Percentiles rank a stretch among this genome's conserved stretches.
phyloP scores from a whole-genome alignment of 2,113 vertebrate species.

The Mus spicilegus region DNA sequence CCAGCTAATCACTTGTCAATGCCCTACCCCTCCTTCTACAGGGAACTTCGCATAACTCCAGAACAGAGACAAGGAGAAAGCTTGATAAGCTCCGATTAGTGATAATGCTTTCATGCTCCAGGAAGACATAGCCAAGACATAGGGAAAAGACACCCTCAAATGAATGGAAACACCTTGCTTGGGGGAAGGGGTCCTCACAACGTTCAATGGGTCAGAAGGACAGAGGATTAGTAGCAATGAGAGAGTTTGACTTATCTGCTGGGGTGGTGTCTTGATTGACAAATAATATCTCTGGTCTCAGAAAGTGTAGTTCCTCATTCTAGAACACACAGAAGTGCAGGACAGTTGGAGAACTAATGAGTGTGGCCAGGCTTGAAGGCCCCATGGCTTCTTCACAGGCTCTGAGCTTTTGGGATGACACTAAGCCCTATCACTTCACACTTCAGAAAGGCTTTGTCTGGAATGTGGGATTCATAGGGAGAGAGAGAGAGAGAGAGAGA shows the following conservation, averaged over 20 bases:
- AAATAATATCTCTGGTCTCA: constrained; percentile 72
- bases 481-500: background rate
- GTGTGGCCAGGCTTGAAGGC: constrained; percentile 39
- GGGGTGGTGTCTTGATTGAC: background rate
- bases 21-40: background rate
- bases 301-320: constrained; percentile 11
- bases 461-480: accelerated
- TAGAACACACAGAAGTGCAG: constrained; percentile 75
- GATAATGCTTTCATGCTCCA: constrained; percentile 47
- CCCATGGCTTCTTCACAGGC: background rate
- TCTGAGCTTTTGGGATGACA: accelerated
- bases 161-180: constrained; percentile 74
- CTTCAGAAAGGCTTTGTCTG: background rate
- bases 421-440: background rate
- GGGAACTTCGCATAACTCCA: background rate
- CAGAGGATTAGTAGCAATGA: constrained; percentile 70
- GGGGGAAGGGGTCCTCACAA: constrained; percentile 49
- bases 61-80: constrained; percentile 73
- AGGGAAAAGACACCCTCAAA: constrained; percentile 63
- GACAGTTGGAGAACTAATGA: constrained; percentile 62
- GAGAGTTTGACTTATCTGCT: constrained; percentile 66
- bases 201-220: constrained; percentile 73
- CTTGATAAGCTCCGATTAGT: constrained; percentile 84
- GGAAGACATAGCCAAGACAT: constrained; percentile 44
- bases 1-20: constrained; percentile 63